Conservation (phyloP, 92 coral and sea anemone genomes). For the Parazoanthus darwini region DNA sequence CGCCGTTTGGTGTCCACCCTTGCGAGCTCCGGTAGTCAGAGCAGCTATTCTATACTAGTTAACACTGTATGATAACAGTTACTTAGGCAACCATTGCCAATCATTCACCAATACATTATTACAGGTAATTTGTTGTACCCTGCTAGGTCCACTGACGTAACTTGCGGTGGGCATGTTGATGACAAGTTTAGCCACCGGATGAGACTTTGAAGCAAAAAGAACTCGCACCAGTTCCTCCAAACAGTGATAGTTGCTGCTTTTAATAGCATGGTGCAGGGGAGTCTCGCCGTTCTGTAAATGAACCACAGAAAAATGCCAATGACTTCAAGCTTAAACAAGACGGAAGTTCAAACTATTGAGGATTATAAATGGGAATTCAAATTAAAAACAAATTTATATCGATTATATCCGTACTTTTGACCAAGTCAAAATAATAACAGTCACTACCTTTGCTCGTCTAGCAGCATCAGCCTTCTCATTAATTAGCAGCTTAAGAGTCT, state of each 20-base stretch:
- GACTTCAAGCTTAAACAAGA: no score
- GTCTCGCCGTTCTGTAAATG: constrained; percentile 88
- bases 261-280: constrained; percentile 90
- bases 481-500: constrained; percentile 72
- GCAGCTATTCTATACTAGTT: not conserved
- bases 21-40: no score
- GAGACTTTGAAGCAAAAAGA: constrained; percentile 68
- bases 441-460: constrained; percentile 87
- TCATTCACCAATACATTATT: no score
- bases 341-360: no score
- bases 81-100: no score
- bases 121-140: not conserved
- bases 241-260: constrained; percentile 64
- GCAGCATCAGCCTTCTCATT: constrained; percentile 95
- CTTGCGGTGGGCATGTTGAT: constrained; percentile 86
- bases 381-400: no score
- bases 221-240: constrained; percentile 72
- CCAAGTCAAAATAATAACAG: no score
- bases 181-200: constrained; percentile 81
- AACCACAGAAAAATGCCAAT: not conserved
- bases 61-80: not conserved
- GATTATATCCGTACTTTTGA: no score
- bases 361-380: no score
- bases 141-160: constrained; percentile 34
- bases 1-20: no score